Conservation (phyloP, 2,113 vertebrate species). For the Micromys minutus region DNA sequence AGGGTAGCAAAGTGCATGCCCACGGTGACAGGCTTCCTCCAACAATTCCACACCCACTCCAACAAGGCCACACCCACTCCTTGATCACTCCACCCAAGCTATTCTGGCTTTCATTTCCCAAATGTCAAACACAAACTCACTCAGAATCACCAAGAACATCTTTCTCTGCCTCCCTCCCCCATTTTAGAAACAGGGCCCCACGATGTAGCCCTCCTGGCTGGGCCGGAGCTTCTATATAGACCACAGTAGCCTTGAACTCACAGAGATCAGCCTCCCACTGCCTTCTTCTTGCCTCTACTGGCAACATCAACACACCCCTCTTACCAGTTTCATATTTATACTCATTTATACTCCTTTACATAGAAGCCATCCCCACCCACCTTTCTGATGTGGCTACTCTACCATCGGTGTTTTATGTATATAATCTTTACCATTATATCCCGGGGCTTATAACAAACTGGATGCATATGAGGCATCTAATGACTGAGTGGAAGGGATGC, state of each 20-base stretch:
- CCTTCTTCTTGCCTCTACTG: background rate
- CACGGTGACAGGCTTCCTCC: no score
- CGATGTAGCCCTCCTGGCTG: background rate
- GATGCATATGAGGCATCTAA: background rate
- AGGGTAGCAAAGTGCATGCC: no score
- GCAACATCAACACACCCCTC: fast-evolving
- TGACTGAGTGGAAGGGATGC: background rate
- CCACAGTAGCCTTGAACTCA: background rate
- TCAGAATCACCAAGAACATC: background rate
- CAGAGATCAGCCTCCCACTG: background rate
- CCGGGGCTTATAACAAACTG: background rate
- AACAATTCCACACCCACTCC: no score
- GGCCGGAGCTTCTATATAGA: background rate
- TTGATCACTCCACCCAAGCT: background rate
- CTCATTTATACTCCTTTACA: background rate
- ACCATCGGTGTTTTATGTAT: background rate
- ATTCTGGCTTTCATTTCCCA: background rate
- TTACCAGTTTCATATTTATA: background rate
- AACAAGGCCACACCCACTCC: background rate
- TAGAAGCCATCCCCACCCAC: background rate
- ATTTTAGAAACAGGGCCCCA: background rate
- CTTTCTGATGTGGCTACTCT: fast-evolving
- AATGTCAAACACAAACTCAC: background rate
- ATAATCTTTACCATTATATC: no score
- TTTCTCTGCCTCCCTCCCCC: background rate